A percentile compares a stretch with the other conserved stretches of the same genome.
Conservation (phyloP, 2,888 invertebrate genomes). For the Eilema sororculum region DNA sequence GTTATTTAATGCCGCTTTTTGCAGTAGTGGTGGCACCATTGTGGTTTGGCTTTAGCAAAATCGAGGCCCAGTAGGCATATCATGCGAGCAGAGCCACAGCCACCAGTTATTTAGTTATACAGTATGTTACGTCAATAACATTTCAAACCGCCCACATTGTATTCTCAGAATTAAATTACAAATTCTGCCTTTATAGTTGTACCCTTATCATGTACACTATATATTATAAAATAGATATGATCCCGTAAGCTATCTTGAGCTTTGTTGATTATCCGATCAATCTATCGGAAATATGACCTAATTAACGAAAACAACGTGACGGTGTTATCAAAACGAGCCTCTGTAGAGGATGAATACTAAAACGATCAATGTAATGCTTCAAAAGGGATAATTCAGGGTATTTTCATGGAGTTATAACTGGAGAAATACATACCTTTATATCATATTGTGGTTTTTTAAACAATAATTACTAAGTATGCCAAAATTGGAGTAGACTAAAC, state of each 20-base stretch:
- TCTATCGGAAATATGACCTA: constrained; percentile 29
- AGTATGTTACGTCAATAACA: neutral
- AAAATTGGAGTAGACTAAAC: too few relatives aligned
- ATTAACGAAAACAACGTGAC: constrained; percentile 48
- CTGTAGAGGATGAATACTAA: constrained; percentile 39
- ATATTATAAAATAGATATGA: constrained; percentile 3
- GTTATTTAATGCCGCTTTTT: too few relatives aligned
- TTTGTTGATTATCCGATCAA: constrained; percentile 45
- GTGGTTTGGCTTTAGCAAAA: too few relatives aligned
- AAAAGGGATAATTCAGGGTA: constrained; percentile 6
- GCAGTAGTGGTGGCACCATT: too few relatives aligned
- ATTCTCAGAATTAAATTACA: neutral
- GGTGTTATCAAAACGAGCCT: constrained; percentile 38
- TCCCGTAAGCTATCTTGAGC: neutral
- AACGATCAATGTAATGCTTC: constrained; percentile 12
- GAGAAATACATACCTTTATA: neutral
- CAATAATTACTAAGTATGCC: too few relatives aligned
- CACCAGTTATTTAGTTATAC: too few relatives aligned
- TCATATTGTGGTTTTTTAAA: too few relatives aligned
- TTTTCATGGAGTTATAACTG: constrained; percentile 3
- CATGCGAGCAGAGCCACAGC: too few relatives aligned
- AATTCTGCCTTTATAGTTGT: neutral
- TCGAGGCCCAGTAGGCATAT: too few relatives aligned
- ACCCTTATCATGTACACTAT: neutral
- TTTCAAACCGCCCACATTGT: neutral